Conservation (phyloP, 2,797 vertebrate genomes). For the Onychomys arenicola region DNA sequence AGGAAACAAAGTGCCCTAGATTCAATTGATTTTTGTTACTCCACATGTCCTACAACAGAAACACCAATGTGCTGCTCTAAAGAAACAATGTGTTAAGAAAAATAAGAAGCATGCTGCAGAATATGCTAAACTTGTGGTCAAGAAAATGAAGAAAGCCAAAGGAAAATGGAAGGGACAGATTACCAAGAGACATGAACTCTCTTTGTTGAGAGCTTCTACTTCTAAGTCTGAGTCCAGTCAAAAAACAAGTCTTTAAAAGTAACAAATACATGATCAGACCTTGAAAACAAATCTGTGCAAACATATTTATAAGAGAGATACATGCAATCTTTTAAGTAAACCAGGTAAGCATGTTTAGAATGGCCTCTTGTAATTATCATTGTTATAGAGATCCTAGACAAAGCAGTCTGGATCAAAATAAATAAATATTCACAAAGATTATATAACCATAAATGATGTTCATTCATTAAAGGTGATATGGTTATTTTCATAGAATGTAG, state of each 20-base stretch:
- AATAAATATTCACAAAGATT: neutral
- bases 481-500: constrained; percentile 25
- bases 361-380: neutral
- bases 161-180: neutral
- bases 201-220: neutral
- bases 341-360: neutral
- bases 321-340: neutral
- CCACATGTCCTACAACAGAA: neutral
- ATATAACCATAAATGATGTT: neutral
- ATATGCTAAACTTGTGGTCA: neutral
- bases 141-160: neutral
- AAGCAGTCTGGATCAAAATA: neutral
- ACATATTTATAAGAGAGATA: neutral
- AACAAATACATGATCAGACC: neutral
- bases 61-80: neutral
- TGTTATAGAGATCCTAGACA: neutral
- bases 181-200: neutral
- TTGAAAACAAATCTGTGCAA: neutral
- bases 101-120: neutral
- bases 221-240: neutral
- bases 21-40: neutral
- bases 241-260: neutral
- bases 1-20: neutral
- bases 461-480: neutral
- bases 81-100: neutral